phyloP scores from a whole-genome alignment of 1,140 invertebrate species.

The Cherax destructor region DNA sequence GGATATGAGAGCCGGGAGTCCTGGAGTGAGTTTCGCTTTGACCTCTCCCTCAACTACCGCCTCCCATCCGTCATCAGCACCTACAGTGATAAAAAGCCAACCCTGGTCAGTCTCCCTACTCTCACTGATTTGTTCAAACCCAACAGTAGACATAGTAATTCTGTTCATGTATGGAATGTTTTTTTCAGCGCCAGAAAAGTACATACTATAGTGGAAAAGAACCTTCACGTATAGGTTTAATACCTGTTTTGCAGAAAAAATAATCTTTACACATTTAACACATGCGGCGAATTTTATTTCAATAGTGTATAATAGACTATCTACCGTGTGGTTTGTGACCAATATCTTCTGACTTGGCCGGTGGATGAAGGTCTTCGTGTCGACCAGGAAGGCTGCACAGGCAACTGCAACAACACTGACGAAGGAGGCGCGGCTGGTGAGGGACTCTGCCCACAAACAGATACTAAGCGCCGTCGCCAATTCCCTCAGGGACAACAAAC shows the following conservation, averaged over 20 bases:
- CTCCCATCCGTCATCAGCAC: slow-evolving; percentile 82
- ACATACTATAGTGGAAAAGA: no score
- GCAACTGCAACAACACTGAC: slow-evolving; percentile 81
- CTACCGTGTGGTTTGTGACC: no score
- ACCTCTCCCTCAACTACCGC: slow-evolving; percentile 85
- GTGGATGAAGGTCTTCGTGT: slow-evolving; percentile 82
- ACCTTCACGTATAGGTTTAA: no score
- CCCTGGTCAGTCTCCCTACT: slow-evolving; percentile 79
- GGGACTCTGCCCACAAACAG: slow-evolving; percentile 78
- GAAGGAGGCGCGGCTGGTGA: slow-evolving; percentile 79
- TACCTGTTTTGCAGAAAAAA: no score
- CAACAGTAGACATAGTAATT: no score
- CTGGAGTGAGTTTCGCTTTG: slow-evolving; percentile 84
- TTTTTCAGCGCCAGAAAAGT: no score
- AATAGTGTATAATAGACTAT: no score
- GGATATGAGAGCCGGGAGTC: slow-evolving; percentile 80
- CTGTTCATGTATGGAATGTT: no score
- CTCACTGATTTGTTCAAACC: background rate
- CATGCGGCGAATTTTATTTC: no score
- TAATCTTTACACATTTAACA: no score
- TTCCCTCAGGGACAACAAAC: slow-evolving; percentile 79
- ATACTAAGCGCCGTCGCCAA: slow-evolving; percentile 77
- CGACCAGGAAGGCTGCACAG: slow-evolving; percentile 84
- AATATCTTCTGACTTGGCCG: no score
- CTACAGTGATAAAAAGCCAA: slow-evolving; percentile 84